Evolutionary conservation across 2,797 vertebrate species (phyloP), one percentile per base, ranked within the genome.

Genomic region (Pygocentrus nattereri): DNA sequence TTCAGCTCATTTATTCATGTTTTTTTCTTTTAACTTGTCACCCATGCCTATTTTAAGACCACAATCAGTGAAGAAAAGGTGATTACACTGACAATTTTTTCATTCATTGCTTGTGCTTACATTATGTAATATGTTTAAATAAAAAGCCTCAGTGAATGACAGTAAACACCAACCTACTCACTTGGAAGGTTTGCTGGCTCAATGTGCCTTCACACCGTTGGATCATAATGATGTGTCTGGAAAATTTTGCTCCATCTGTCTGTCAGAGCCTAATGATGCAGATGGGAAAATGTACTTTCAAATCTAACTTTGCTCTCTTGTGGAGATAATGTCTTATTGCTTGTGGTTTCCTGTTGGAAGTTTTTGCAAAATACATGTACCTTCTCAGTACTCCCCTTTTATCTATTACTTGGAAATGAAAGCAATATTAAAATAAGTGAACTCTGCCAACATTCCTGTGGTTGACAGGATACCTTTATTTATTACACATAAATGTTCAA

Each of bases 291-390:
- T 18, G 10, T 31, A 19, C 18, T 21, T 21, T 16, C 49, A 49
- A 18, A 47, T 50, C 4, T 49, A 16, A 19, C 15, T 19, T 27
- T 47, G 11, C 41, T 52, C 5, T 50, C 0, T 52, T n/a, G 10
- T 49, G 47, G 44, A 6, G 2, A n/a, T 81, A 11, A 52, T 49
- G 15, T 0, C 1, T 27, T 77, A n/a, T 23, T 61, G 30, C 12
- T 49, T 67, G 52, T 16, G 50, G 27, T 78, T 76, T 82, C 74
- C 67, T 70, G 64, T 27, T 25, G n/a, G 6, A 47, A 6, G 31
- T 16, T 58, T 74, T 5, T 15, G 6, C 27, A 69, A n/a, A 25
- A 59, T 25, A 25, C 34, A 30, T 50, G 38, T 18, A 21, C 16
- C n/a, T 21, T 30, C 70, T 38, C 64, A 23, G 3, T 64, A 61